Base-by-base conservation (phyloP, 1,140 invertebrate species). In the Bradysia coprophila region DNA sequence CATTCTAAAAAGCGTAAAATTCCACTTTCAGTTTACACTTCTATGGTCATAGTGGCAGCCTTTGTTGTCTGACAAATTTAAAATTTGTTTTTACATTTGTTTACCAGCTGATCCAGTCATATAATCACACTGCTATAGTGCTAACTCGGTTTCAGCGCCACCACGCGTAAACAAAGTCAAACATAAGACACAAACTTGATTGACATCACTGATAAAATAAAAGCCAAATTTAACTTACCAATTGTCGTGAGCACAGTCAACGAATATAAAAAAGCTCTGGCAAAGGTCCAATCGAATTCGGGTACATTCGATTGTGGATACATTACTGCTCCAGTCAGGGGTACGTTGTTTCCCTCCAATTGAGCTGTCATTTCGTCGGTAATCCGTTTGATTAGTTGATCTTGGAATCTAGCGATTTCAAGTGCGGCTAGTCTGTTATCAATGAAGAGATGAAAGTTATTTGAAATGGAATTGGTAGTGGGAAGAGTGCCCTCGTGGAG, bases 221-320 rank as follows among this genome's bases (percentile, higher is more conserved):
- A 31, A 31, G n/a, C n/a, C 44, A 19, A 36, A 40, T 15, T 32
- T 22, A 40, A 75, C 80, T 78, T 69, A 94, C 91, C 92, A 57
- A 95, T 94, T 44, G 91, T 96, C 3, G 91, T 96, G 28, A 95
- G 76, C 38, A 95, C 85, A 16, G 92, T 96, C 40, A 97, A 69
- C 13, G 90, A 94, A 66, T 96, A 98, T 18, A 96, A 74, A 62
- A 94, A 94, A 13, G 90, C 85, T 56, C 86, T 84, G 19, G 88
- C 84, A 54, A 94, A 89, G 51, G 82, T 90, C 88, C 88, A 97
- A 53, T 89, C 81, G 54, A 78, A 77, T 21, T 77, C 66, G 41
- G 74, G 60, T 55, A 51, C 50, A 51, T 55, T 44, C 46, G 45
- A 48, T 44, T 57, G 47, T 36, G 38, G 19, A 13, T 54, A 47